phyloP scores from a whole-genome alignment of 35 echinoderm and acorn worm species.

The Stichopus chloronotus region DNA sequence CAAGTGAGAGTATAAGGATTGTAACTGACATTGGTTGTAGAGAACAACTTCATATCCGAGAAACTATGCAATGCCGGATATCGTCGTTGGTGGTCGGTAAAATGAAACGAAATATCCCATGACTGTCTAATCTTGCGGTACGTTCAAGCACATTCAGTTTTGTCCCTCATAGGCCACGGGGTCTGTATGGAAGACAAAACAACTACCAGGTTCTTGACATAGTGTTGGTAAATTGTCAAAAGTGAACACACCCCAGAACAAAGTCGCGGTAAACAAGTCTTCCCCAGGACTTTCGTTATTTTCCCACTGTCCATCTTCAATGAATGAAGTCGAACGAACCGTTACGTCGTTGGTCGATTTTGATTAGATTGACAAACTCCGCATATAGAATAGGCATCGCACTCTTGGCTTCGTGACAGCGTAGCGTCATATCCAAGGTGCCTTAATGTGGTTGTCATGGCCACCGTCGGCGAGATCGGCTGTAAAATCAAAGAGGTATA shows the following conservation, averaged over 20 bases:
- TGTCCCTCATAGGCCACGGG: not conserved
- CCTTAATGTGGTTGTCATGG: not conserved
- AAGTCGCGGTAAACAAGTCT: not conserved
- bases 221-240: not conserved
- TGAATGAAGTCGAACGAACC: constrained; percentile 22
- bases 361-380: constrained; percentile 1
- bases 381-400: not conserved
- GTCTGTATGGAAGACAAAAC: constrained; percentile 17
- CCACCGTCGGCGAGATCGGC: not conserved
- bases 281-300: not conserved
- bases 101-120: constrained; percentile 41
- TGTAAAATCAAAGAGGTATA: constrained; percentile 9
- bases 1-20: too few relatives aligned
- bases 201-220: not conserved
- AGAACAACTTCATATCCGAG: too few relatives aligned
- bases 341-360: constrained; percentile 30
- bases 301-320: too few relatives aligned
- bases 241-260: not conserved
- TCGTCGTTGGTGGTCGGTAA: too few relatives aligned
- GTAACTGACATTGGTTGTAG: too few relatives aligned
- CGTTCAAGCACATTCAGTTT: not conserved
- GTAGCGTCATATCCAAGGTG: not conserved
- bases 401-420: not conserved
- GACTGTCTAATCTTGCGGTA: too few relatives aligned
- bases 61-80: too few relatives aligned